Evolutionary conservation across 2,888 invertebrate species (phyloP).

Genomic region (Ennomos quercinarius): DNA sequence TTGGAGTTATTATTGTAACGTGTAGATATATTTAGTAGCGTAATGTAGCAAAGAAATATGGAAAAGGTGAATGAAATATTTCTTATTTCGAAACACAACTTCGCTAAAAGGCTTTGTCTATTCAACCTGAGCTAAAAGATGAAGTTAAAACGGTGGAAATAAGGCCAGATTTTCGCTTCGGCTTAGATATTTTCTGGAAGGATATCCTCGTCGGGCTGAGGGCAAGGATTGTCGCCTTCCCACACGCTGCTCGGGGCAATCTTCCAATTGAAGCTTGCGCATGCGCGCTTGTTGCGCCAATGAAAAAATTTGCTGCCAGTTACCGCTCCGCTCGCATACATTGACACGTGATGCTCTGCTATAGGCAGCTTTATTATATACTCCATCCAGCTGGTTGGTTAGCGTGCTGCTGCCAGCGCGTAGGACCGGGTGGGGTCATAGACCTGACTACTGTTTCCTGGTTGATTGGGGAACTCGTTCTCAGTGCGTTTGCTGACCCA

Average conservation of each 20-base stretch:
- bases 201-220: constrained; percentile 78
- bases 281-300: constrained; percentile 79
- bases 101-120: too few relatives aligned
- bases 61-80: not conserved
- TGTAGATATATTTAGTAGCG: too few relatives aligned
- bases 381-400: constrained; percentile 14
- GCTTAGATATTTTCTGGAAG: constrained; percentile 79
- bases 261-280: constrained; percentile 79
- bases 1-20: constrained; percentile 7
- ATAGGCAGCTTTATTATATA: constrained; percentile 11
- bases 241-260: constrained; percentile 71
- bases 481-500: constrained; percentile 6
- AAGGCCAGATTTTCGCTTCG: constrained; percentile 51
- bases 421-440: constrained; percentile 32
- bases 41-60: constrained; percentile 11
- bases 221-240: constrained; percentile 78
- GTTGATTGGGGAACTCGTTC: constrained; percentile 21
- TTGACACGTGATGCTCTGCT: constrained; percentile 24
- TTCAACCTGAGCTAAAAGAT: too few relatives aligned
- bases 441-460: constrained; percentile 31
- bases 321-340: constrained; percentile 50
- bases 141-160: too few relatives aligned
- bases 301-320: constrained; percentile 77
- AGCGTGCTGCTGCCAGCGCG: constrained; percentile 10
- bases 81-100: too few relatives aligned